Evolutionary conservation across 2,797 vertebrate species (phyloP).

Genomic region (Kryptopterus vitreolus): DNA sequence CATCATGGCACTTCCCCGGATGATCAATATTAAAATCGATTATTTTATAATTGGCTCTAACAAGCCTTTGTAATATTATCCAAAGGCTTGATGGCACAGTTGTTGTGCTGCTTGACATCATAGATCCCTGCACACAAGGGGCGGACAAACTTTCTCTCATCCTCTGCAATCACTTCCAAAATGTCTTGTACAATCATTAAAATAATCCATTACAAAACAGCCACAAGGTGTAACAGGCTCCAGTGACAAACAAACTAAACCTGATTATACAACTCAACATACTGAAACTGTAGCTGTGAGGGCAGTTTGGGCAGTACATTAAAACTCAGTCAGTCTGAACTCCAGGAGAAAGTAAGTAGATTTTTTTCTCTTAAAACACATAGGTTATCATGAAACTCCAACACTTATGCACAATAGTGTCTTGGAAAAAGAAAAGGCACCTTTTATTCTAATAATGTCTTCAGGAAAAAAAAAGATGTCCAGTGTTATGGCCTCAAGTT

Average conservation of each 20-base stretch:
- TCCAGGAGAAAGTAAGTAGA: neutral
- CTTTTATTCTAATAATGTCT: neutral
- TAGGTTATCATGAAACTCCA: neutral
- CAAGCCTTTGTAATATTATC: neutral
- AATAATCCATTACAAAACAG: slow-evolving; percentile 9
- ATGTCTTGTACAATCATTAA: neutral
- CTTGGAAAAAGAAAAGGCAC: neutral
- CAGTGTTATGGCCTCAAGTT: neutral
- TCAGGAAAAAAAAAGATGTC: neutral
- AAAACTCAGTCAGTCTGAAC: too few species aligned
- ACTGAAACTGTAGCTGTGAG: neutral
- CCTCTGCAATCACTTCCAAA: neutral
- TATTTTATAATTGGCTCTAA: neutral
- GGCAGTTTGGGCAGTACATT: neutral
- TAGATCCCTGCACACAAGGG: neutral
- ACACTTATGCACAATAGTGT: neutral
- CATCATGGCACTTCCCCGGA: neutral
- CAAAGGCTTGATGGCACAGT: neutral
- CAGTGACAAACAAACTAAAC: neutral
- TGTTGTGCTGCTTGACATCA: neutral
- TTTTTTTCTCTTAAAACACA: neutral
- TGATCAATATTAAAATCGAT: neutral
- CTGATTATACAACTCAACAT: neutral
- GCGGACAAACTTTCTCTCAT: neutral
- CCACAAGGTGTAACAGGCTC: neutral